Conservation (phyloP, 2,888 invertebrate species). For the Lagria hirta region DNA sequence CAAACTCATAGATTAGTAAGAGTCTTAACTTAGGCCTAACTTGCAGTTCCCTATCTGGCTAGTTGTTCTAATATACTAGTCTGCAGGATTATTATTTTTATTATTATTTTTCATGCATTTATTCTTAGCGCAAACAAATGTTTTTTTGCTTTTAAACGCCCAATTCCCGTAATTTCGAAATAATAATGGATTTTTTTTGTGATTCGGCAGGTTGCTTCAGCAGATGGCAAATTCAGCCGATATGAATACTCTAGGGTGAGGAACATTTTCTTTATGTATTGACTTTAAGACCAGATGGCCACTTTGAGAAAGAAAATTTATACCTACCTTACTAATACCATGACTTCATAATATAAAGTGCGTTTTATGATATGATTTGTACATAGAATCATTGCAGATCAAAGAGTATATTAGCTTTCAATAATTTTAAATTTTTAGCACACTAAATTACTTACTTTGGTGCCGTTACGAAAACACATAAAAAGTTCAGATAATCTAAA, state of each 20-base stretch:
- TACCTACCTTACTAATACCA: too few species aligned
- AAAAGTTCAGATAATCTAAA: too few species aligned
- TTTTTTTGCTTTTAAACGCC: slow-evolving; percentile 30
- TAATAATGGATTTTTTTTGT: slow-evolving; percentile 30
- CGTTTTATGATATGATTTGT: too few species aligned
- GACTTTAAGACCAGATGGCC: too few species aligned
- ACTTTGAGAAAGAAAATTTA: too few species aligned
- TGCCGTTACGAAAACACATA: too few species aligned
- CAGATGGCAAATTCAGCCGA: slow-evolving; percentile 12
- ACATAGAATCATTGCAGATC: too few species aligned
- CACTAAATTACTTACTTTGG: too few species aligned
- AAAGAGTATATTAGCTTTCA: too few species aligned
- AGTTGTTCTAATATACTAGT: slow-evolving; percentile 36
- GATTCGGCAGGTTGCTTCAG: slow-evolving; percentile 15
- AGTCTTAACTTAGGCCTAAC: slow-evolving; percentile 41
- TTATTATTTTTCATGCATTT: slow-evolving; percentile 26
- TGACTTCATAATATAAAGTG: too few species aligned
- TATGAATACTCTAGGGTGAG: not conserved
- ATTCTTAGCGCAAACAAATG: slow-evolving; percentile 32
- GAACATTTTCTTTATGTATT: slow-evolving; percentile 11
- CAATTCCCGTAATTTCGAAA: slow-evolving; percentile 30
- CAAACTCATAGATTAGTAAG: slow-evolving; percentile 40
- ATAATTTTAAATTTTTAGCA: too few species aligned
- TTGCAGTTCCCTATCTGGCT: slow-evolving; percentile 33
- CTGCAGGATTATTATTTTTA: too few species aligned